These are phyloP conservation scores for Frankliniella intonsa DNA, from an alignment of 2,888 invertebrate genomes.

Conservation along the genomic window DNA sequence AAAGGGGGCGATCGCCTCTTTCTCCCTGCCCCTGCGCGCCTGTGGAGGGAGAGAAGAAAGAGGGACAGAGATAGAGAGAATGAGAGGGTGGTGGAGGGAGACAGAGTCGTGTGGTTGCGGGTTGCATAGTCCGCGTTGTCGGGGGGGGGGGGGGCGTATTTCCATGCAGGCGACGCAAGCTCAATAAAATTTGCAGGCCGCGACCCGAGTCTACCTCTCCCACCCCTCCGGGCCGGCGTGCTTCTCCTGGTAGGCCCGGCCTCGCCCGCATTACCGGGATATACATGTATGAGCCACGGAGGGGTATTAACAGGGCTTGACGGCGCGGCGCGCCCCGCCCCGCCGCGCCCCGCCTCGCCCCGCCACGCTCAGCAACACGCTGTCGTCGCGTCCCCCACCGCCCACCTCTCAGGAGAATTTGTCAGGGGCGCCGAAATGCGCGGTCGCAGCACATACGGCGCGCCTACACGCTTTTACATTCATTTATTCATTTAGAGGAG, in stretches of 20 bases:
- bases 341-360: neutral
- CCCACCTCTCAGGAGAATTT: too few relatives aligned
- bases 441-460: too few relatives aligned
- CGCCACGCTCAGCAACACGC: too few relatives aligned
- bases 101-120: neutral
- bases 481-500: neutral
- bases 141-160: neutral
- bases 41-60: too few relatives aligned
- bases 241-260: neutral
- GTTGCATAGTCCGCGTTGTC: neutral
- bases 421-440: too few relatives aligned
- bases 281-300: conserved; percentile 4
- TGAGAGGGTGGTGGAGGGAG: neutral
- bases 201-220: neutral
- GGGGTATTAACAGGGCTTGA: neutral
- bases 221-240: neutral
- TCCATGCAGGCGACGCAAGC: conserved; percentile 5
- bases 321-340: neutral
- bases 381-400: too few relatives aligned
- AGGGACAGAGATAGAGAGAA: too few relatives aligned
- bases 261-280: conserved; percentile 2
- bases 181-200: neutral
- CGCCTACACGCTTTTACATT: neutral
- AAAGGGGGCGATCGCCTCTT: too few relatives aligned
- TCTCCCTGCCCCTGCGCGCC: too few relatives aligned